Evolutionary conservation across 2,888 invertebrate genomes (phyloP).

Genomic region (Onthophagus sagittarius): DNA sequence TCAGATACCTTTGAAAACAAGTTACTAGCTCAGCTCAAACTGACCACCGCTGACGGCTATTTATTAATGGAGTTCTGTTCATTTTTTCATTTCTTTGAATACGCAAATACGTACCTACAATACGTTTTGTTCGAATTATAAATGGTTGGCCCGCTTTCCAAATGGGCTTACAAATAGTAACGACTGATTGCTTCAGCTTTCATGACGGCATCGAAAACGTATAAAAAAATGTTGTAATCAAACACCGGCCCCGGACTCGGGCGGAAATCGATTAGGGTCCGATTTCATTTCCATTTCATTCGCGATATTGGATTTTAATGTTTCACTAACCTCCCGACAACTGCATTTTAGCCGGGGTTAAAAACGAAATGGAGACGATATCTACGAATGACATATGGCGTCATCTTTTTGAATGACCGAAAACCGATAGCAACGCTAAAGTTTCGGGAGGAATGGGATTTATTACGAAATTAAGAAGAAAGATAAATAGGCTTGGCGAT

Average conservation of each 20-base stretch:
- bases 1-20: no score
- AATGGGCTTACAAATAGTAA: neutral
- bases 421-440: neutral
- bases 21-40: no score
- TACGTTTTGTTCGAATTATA: neutral
- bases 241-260: neutral
- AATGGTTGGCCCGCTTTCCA: neutral
- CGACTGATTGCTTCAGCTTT: neutral
- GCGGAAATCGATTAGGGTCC: slow-evolving; percentile 3
- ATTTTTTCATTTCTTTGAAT: neutral
- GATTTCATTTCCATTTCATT: slow-evolving; percentile 9
- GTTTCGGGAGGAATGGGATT: neutral
- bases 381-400: neutral
- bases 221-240: slow-evolving; percentile 10
- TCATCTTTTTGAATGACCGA: neutral
- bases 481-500: neutral
- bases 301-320: slow-evolving; percentile 12
- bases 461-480: neutral
- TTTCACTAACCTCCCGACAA: neutral
- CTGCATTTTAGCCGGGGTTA: neutral
- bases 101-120: neutral
- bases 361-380: neutral
- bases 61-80: no score
- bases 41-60: no score
- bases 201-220: neutral